phyloP scores from a whole-genome alignment of 2,113 vertebrate species.

The Scomber colias region DNA sequence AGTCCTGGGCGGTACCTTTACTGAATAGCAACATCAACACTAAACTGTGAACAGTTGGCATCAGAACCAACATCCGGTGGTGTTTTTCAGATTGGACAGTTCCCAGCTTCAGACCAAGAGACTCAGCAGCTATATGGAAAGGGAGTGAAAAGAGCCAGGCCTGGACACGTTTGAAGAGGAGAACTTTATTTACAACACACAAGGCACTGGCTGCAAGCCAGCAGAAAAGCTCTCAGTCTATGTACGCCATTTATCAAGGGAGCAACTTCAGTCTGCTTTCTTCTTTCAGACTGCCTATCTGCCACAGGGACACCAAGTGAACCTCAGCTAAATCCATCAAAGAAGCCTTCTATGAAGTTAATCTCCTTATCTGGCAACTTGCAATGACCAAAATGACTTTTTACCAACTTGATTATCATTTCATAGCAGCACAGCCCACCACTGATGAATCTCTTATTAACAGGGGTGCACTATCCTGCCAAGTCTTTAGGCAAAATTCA shows the following conservation, averaged over 20 bases:
- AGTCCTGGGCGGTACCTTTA: conserved; percentile 16
- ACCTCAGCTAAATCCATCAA: conserved; percentile 57
- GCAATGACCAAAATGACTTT: conserved; percentile 53
- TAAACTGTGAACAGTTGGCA: conserved; percentile 69
- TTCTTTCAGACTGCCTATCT: conserved; percentile 30
- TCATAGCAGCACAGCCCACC: conserved; percentile 26
- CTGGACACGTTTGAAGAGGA: conserved; percentile 77
- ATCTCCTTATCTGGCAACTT: conserved; percentile 58
- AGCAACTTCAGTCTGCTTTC: conserved; percentile 64
- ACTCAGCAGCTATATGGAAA: conserved; percentile 56
- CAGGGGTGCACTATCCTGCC: conserved; percentile 15
- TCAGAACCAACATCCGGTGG: conserved; percentile 54
- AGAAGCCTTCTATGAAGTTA: conserved; percentile 44
- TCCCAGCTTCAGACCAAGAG: conserved; percentile 67
- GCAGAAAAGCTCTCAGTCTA: conserved; percentile 73
- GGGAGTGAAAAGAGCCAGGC: conserved; percentile 77
- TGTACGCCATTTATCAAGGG: conserved; percentile 81
- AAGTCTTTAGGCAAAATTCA: conserved; percentile 17
- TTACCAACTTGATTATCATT: conserved; percentile 54
- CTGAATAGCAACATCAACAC: conserved; percentile 65
- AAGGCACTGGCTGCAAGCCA: conserved; percentile 72
- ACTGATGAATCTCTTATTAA: conserved; percentile 52
- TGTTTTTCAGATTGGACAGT: conserved; percentile 75
- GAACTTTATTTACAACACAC: conserved; percentile 85
- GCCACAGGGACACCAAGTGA: conserved; percentile 42